Base-by-base conservation (phyloP, 1,140 invertebrate genomes). In the Dermatophagoides farinae region DNA sequence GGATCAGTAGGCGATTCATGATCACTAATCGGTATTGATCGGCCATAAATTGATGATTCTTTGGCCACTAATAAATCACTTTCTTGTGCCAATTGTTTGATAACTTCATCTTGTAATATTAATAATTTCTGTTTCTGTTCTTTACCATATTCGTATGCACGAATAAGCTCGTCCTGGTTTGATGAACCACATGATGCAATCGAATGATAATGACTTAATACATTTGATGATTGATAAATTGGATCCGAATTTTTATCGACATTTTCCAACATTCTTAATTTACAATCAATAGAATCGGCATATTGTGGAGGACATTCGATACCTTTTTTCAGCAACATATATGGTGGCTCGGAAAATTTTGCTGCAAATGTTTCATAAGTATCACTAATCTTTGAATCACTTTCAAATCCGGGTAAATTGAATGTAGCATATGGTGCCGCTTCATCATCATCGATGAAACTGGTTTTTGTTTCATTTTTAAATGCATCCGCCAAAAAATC, bases 121-220 rank as follows among this genome's bases (percentile, higher is more conserved):
- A 55, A 23, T 44, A 55, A 44, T 38, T 38, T 31, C 14, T 55
- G 53, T 18, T 62, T 65, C 31, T 68, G 62, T 9, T 68, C 61
- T 39, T 68, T 69, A 40, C 72, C 70, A 61, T 73, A 73, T 55
- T 74, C 71, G 57, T 72, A 68, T 0, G 73, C 73, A 50, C 70
- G 67, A 16, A 74, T 38, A 0, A 74, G 66, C 58, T 74, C 73
- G 37, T 73, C 72, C 38, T 72, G 65, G 47, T 71, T 73, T 12
- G 71, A 73, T 9, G 73, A 74, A 31, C 31, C 31, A 49, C 66
- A 47, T 20, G 53, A 55, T 18, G 53, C 53, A 22, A 40, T 25
- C 10, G 46, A 55, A 39, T 60, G 59, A 40, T 20, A 58, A 11
- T 58, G 57, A 58, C 57, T 58, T 31, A 55, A 25, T 31, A 31